Evolutionary conservation across 2,797 vertebrate genomes (phyloP).

Genomic region (Bovichtus variegatus): DNA sequence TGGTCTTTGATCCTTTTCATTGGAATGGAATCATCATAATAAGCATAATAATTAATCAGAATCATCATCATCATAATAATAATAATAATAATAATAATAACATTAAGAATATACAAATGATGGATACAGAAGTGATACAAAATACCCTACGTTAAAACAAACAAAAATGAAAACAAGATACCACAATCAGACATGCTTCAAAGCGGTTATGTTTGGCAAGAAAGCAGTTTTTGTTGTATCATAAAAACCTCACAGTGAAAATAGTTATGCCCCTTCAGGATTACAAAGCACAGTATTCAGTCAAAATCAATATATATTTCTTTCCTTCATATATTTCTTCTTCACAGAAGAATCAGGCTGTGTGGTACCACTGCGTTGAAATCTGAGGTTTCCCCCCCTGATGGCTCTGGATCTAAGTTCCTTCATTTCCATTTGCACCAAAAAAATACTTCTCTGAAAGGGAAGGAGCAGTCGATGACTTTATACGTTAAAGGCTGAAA

Average conservation of each 20-base stretch:
- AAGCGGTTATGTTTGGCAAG: slow-evolving; percentile 88
- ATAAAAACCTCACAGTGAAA: slow-evolving; percentile 91
- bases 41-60: slow-evolving; percentile 81
- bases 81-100: slow-evolving; percentile 72
- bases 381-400: slow-evolving; percentile 50
- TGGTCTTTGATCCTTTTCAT: slow-evolving; percentile 81
- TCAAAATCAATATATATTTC: slow-evolving; percentile 84
- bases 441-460: slow-evolving; percentile 75
- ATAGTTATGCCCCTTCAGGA: slow-evolving; percentile 88
- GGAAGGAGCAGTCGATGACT: slow-evolving; percentile 65
- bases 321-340: slow-evolving; percentile 76
- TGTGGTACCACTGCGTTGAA: slow-evolving; percentile 77
- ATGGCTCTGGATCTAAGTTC: slow-evolving; percentile 62
- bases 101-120: slow-evolving; percentile 85
- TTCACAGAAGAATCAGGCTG: slow-evolving; percentile 81
- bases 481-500: slow-evolving; percentile 61
- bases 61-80: slow-evolving; percentile 71
- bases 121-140: slow-evolving; percentile 86
- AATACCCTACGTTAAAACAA: slow-evolving; percentile 84
- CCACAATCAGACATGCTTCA: slow-evolving; percentile 87
- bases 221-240: slow-evolving; percentile 87
- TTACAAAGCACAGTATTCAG: slow-evolving; percentile 90
- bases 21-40: slow-evolving; percentile 84
- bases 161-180: slow-evolving; percentile 78
- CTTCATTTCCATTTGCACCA: slow-evolving; percentile 77